A percentile compares a stretch with the other conserved stretches of the same genome.
Evolutionary conservation across 2,888 invertebrate genomes (phyloP).

Genomic region (Idaea aversata): DNA sequence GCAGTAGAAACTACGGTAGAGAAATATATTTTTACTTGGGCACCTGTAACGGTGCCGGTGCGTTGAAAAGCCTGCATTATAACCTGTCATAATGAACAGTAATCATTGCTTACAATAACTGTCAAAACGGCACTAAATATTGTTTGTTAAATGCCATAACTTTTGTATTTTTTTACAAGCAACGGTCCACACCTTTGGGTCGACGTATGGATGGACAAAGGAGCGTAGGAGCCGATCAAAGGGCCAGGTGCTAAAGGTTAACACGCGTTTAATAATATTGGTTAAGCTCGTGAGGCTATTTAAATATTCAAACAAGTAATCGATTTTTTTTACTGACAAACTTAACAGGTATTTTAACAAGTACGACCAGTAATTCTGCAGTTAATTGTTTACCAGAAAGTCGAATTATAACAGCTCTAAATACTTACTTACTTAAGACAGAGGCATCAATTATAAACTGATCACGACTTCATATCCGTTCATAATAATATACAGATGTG

Average conservation of each 20-base stretch:
- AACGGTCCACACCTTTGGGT: conserved; percentile 72
- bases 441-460: conserved; percentile 41
- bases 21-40: conserved; percentile 28
- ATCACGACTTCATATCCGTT: conserved; percentile 30
- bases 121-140: conserved; percentile 78
- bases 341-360: background rate
- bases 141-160: conserved; percentile 75
- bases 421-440: conserved; percentile 14
- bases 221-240: conserved; percentile 48
- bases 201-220: conserved; percentile 44
- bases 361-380: background rate
- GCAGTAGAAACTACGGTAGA: background rate
- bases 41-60: conserved; percentile 62
- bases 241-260: conserved; percentile 61
- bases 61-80: conserved; percentile 58
- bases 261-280: conserved; percentile 44
- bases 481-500: conserved; percentile 31
- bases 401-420: background rate
- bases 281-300: conserved; percentile 33
- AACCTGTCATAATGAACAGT: conserved; percentile 64
- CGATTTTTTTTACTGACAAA: conserved; percentile 14
- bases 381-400: background rate
- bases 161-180: conserved; percentile 62
- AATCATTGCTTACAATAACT: conserved; percentile 77
- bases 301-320: conserved; percentile 48